Percentiles rank a stretch among this genome's conserved stretches.
These are phyloP conservation scores for Platorchestia sp. DNA, from an alignment of 1,140 invertebrate species.

Conservation along the genomic window DNA sequence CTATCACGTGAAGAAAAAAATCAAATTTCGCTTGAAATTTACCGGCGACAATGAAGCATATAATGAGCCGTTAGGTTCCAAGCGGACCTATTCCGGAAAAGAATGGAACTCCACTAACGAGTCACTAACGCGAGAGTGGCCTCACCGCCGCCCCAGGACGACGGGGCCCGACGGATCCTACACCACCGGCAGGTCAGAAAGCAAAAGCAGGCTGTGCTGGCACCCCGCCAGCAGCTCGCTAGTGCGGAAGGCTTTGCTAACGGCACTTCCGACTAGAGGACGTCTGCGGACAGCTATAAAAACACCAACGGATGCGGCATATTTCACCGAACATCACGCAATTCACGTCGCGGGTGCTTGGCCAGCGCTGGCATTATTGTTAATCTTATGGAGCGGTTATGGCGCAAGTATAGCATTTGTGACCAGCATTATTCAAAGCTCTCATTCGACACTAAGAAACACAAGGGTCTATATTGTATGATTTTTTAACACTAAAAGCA, in stretches of 20 bases:
- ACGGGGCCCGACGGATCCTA: no score
- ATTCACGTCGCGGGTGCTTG: not conserved
- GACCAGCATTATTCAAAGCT: not conserved
- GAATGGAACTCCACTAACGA: not conserved
- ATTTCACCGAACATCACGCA: not conserved
- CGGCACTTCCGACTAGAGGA: not conserved
- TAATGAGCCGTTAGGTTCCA: not conserved
- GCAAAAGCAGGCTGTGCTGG: not conserved
- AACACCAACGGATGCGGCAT: not conserved
- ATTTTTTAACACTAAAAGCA: not conserved
- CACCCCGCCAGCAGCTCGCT: not conserved
- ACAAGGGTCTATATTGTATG: no score
- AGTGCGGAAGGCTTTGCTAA: conserved; percentile 29
- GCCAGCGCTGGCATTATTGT: not conserved
- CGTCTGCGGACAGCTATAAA: not conserved
- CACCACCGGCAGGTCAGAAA: not conserved
- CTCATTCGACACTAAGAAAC: not conserved
- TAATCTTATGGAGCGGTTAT: not conserved
- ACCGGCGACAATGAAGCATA: not conserved
- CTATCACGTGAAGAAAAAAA: not conserved
- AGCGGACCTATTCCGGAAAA: not conserved
- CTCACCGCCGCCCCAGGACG: not conserved
- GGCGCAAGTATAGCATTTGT: not conserved
- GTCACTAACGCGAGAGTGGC: not conserved
- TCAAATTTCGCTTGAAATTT: not conserved